These are phyloP conservation scores for Actinopyga echinites DNA, from an alignment of 53 echinoderm and acorn worm genomes.

Conservation along the genomic window DNA sequence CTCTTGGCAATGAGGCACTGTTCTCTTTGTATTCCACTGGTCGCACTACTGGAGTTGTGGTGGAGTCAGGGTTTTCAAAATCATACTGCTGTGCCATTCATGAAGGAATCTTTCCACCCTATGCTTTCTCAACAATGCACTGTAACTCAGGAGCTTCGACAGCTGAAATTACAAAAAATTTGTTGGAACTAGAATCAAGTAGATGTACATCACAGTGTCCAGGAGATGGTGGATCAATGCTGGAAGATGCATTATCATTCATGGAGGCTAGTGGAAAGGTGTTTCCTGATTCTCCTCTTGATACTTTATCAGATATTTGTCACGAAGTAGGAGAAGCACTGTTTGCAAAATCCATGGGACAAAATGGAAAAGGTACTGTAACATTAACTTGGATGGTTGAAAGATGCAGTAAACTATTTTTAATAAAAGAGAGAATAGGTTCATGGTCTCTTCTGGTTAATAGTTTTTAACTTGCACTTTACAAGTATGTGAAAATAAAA, in stretches of 20 bases:
- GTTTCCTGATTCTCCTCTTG: neutral
- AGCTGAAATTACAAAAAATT: conserved; percentile 39
- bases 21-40: conserved; percentile 70
- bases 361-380: conserved; percentile 8
- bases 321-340: conserved; percentile 1
- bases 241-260: neutral
- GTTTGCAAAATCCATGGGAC: neutral
- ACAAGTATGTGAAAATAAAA: too few relatives aligned
- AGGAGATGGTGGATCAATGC: neutral
- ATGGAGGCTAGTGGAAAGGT: conserved; percentile 14
- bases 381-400: too few relatives aligned
- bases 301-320: neutral
- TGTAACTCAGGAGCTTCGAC: conserved; percentile 38
- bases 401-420: too few relatives aligned
- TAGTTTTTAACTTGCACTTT: too few relatives aligned
- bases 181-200: neutral
- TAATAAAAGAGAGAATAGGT: too few relatives aligned
- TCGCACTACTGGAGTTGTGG: conserved; percentile 59
- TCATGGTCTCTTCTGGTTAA: too few relatives aligned
- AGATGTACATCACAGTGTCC: conserved; percentile 4
- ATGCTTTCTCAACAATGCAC: conserved; percentile 42
- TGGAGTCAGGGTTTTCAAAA: conserved; percentile 55
- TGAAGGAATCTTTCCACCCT: conserved; percentile 65
- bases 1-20: conserved; percentile 55
- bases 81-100: conserved; percentile 53